A percentile compares a stretch with the other conserved stretches of the same genome.
These are phyloP conservation scores for Pararge aegeria DNA, from an alignment of 1,140 invertebrate species.

Conservation along the genomic window DNA sequence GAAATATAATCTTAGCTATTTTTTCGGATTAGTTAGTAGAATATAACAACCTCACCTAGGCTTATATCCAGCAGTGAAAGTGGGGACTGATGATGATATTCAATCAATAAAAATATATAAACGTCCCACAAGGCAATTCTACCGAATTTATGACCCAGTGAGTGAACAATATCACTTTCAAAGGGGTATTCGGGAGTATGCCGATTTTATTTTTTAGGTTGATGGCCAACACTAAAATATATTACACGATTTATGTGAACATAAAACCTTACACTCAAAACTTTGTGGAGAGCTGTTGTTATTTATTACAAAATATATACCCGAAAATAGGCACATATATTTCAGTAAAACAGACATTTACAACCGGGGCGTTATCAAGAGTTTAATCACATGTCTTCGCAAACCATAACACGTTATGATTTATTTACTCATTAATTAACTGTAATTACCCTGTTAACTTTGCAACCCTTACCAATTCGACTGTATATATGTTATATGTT, in stretches of 20 bases:
- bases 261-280: constrained; percentile 18
- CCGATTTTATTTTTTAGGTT: neutral
- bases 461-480: neutral
- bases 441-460: constrained; percentile 2
- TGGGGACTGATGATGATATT: too few relatives aligned
- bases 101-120: too few relatives aligned
- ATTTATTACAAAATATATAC: constrained; percentile 34
- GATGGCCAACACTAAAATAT: constrained; percentile 7
- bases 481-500: neutral
- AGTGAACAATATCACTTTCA: neutral
- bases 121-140: neutral
- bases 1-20: too few relatives aligned
- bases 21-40: too few relatives aligned
- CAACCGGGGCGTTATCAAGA: constrained; percentile 48
- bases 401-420: neutral
- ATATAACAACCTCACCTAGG: too few relatives aligned
- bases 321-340: constrained; percentile 14
- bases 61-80: too few relatives aligned
- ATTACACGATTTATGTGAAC: constrained; percentile 18
- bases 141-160: neutral
- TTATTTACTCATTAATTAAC: constrained; percentile 6
- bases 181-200: neutral
- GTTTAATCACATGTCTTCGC: constrained; percentile 48
- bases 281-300: constrained; percentile 26
- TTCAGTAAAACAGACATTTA: constrained; percentile 41